Percentiles rank a stretch among this genome's conserved stretches.
These are phyloP conservation scores for Cataglyphis hispanica DNA, from an alignment of 1,140 invertebrate species.

Conservation along the genomic window DNA sequence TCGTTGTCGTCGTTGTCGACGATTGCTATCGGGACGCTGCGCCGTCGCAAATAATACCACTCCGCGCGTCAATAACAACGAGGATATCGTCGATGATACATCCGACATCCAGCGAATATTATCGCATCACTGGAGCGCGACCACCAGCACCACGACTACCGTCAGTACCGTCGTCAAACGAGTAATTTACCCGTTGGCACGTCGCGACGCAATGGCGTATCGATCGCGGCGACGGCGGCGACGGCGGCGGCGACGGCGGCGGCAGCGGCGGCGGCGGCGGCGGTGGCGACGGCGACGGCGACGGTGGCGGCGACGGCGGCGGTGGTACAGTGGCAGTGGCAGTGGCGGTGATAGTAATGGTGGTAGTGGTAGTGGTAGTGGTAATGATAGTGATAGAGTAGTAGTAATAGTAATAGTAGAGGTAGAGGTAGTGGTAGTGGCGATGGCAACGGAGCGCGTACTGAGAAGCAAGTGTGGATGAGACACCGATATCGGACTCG, in stretches of 20 bases:
- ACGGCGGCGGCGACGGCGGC: conserved; percentile 20
- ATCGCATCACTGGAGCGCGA: conserved; percentile 59
- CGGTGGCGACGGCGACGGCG: background rate
- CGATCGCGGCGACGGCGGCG: conserved; percentile 75
- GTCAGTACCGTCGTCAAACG: conserved; percentile 75
- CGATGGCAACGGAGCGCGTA: background rate
- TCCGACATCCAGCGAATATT: conserved; percentile 62
- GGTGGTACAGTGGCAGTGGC: conserved; percentile 16
- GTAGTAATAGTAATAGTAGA: background rate
- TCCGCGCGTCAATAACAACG: conserved; percentile 39
- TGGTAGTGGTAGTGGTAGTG: background rate
- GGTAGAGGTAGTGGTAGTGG: background rate
- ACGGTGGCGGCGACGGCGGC: background rate
- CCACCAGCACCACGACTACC: conserved; percentile 46
- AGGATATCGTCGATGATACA: conserved; percentile 58
- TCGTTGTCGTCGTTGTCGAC: background rate
- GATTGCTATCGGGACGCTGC: conserved; percentile 40
- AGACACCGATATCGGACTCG: conserved; percentile 16
- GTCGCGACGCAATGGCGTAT: conserved; percentile 84
- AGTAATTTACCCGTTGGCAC: conserved; percentile 77
- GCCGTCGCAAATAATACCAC: background rate
- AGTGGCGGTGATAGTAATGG: background rate
- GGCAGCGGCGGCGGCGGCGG: background rate
- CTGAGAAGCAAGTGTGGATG: conserved; percentile 6
- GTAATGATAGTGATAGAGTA: too few relatives aligned